A percentile compares a stretch with the other conserved stretches of the same genome.
phyloP scores from a whole-genome alignment of 2,888 invertebrate species.

The Prenolepis imparis region DNA sequence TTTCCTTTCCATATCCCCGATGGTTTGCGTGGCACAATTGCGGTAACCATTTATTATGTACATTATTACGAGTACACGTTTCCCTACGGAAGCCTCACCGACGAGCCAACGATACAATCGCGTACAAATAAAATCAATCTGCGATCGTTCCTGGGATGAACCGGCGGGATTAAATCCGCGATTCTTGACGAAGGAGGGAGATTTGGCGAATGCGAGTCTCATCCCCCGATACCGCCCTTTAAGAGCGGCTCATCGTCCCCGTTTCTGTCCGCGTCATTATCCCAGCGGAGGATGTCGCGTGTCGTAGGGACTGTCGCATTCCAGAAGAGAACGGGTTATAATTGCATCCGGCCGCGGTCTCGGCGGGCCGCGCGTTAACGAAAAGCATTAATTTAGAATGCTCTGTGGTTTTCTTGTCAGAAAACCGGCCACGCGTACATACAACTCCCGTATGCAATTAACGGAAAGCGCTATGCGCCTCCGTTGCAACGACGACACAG shows the following conservation, averaged over 20 bases:
- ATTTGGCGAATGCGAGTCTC: no score
- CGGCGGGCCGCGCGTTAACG: conserved; percentile 71
- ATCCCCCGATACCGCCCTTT: background rate
- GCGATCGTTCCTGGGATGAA: conserved; percentile 7
- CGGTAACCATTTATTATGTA: conserved; percentile 27
- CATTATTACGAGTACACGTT: background rate
- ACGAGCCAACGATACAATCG: background rate
- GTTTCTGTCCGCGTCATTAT: conserved; percentile 7
- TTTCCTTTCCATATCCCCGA: background rate
- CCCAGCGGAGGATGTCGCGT: conserved; percentile 4
- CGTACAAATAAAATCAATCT: conserved; percentile 30
- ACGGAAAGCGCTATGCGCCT: conserved; percentile 64
- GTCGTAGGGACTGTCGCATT: conserved; percentile 45
- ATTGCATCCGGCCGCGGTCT: conserved; percentile 69
- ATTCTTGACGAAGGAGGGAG: no score
- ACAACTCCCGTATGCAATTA: conserved; percentile 77
- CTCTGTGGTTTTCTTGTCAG: conserved; percentile 73
- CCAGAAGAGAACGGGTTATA: conserved; percentile 65
- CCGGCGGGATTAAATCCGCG: background rate
- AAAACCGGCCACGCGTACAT: conserved; percentile 55
- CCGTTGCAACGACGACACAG: conserved; percentile 27
- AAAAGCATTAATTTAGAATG: conserved; percentile 80
- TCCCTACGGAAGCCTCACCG: background rate
- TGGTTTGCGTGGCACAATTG: conserved; percentile 3
- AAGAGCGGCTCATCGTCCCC: background rate